Percentiles rank a stretch among this genome's conserved stretches.
Conservation (phyloP, 1,140 invertebrate genomes). For the Chymomyza costata region DNA sequence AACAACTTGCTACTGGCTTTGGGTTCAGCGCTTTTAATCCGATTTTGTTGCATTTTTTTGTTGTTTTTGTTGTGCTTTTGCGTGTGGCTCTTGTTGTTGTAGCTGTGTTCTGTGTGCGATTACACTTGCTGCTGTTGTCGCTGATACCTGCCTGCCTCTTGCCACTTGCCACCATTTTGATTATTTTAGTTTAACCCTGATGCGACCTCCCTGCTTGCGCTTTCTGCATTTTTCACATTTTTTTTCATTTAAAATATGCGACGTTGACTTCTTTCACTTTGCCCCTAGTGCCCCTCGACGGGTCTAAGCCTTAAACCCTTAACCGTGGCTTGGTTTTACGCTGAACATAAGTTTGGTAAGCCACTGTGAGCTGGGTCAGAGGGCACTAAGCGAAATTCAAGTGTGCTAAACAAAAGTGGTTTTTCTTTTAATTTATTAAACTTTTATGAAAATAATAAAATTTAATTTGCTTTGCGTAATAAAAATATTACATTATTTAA, state of each 20-base stretch:
- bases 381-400: constrained; percentile 35
- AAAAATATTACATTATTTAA: too few relatives aligned
- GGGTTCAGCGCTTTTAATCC: constrained; percentile 64
- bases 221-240: constrained; percentile 47
- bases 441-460: too few relatives aligned
- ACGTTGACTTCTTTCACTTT: constrained; percentile 22
- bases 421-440: too few relatives aligned
- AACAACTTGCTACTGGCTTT: constrained; percentile 25
- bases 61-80: constrained; percentile 27
- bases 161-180: constrained; percentile 51
- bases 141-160: constrained; percentile 18
- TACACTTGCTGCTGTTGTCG: constrained; percentile 53
- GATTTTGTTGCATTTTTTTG: constrained; percentile 63
- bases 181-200: constrained; percentile 57
- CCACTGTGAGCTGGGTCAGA: neutral
- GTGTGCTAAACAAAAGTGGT: constrained; percentile 33
- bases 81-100: too few relatives aligned
- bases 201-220: constrained; percentile 13
- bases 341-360: constrained; percentile 39
- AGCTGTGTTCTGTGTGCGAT: constrained; percentile 48
- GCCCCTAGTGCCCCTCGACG: constrained; percentile 41
- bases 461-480: too few relatives aligned
- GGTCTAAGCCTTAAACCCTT: constrained; percentile 52
- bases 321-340: constrained; percentile 44
- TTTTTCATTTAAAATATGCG: constrained; percentile 59